Percentiles rank a stretch among this genome's conserved stretches.
These are phyloP conservation scores for Lophotriccus pileatus DNA, from an alignment of 2,797 vertebrate species.

Conservation along the genomic window DNA sequence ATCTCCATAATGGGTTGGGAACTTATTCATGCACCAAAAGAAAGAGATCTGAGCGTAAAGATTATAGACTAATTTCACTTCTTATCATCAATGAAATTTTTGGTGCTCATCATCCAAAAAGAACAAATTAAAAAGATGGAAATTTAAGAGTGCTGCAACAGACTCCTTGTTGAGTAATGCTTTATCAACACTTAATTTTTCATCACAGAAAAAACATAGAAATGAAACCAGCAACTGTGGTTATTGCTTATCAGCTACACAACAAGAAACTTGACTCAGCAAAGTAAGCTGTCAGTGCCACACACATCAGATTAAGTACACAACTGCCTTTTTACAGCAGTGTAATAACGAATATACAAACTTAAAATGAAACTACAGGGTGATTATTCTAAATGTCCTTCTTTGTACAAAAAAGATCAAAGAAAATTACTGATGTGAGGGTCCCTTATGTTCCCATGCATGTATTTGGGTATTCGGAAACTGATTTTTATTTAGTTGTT, in stretches of 20 bases:
- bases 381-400: background rate
- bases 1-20: constrained; percentile 18
- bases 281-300: background rate
- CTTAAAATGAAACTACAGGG: background rate
- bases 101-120: background rate
- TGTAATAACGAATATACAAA: background rate
- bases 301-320: background rate
- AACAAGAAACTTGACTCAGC: constrained; percentile 26
- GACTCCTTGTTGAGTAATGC: background rate
- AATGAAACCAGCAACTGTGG: background rate
- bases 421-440: background rate
- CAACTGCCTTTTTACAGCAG: background rate
- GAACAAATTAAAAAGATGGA: background rate
- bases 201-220: background rate
- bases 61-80: background rate
- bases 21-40: constrained; percentile 10
- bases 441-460: background rate
- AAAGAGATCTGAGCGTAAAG: constrained; percentile 26
- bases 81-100: background rate
- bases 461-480: background rate
- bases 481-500: background rate
- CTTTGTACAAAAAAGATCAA: background rate
- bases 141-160: background rate
- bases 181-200: background rate
- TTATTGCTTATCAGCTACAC: constrained; percentile 11